phyloP scores from a whole-genome alignment of 2,888 invertebrate genomes.

The Lasioglossum morio region DNA sequence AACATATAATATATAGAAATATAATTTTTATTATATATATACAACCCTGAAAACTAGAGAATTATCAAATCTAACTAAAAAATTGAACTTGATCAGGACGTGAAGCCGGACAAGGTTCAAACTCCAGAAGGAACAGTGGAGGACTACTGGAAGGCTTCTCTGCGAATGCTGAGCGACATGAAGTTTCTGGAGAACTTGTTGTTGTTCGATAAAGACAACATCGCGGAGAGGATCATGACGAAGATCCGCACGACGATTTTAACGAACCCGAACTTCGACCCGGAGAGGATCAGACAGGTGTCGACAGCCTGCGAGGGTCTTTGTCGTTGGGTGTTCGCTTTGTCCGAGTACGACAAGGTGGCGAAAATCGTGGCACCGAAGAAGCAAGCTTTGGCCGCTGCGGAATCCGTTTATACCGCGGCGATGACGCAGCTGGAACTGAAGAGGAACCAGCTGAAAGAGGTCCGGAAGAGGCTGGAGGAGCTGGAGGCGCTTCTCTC shows the following conservation, averaged over 20 bases:
- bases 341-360: slow-evolving; percentile 97
- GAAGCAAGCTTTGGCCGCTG: slow-evolving; percentile 93
- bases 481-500: slow-evolving; percentile 90
- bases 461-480: slow-evolving; percentile 89
- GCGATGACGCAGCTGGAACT: slow-evolving; percentile 92
- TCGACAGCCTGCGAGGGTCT: slow-evolving; percentile 96
- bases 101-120: slow-evolving; percentile 95
- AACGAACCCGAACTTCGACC: slow-evolving; percentile 95
- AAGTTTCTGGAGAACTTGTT: slow-evolving; percentile 95
- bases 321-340: slow-evolving; percentile 97
- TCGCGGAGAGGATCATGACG: slow-evolving; percentile 92
- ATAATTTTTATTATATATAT: no score
- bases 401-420: slow-evolving; percentile 91
- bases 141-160: slow-evolving; percentile 97
- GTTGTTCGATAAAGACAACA: slow-evolving; percentile 97
- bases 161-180: slow-evolving; percentile 94
- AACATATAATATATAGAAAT: no score
- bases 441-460: slow-evolving; percentile 91
- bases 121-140: slow-evolving; percentile 91
- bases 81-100: slow-evolving; percentile 86
- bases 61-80: neutral
- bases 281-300: slow-evolving; percentile 94
- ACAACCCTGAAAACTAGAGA: neutral
- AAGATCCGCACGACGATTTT: slow-evolving; percentile 93
- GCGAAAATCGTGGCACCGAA: slow-evolving; percentile 97